Conservation (phyloP, 2,888 invertebrate genomes). For the Choreutis nemorana region DNA sequence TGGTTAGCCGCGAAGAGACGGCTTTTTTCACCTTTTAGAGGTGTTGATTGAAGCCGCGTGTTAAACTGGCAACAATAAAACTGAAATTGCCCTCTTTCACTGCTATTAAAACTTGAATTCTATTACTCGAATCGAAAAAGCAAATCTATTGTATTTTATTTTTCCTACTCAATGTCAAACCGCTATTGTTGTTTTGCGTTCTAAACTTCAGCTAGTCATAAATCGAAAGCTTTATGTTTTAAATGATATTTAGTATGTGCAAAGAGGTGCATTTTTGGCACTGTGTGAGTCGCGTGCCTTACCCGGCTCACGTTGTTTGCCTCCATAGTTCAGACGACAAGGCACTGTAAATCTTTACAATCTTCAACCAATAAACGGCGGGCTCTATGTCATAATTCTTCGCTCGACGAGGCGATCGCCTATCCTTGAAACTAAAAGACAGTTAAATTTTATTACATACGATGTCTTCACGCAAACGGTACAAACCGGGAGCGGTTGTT, state of each 20-base stretch:
- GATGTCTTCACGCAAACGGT: slow-evolving; percentile 22
- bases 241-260: no score
- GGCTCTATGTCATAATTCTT: slow-evolving; percentile 49
- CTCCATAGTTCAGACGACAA: slow-evolving; percentile 37
- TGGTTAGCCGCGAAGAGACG: no score
- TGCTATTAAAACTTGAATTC: no score
- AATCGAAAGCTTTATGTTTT: no score
- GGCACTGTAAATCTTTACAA: slow-evolving; percentile 26
- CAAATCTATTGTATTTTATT: no score
- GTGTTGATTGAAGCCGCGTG: no score
- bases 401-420: slow-evolving; percentile 36
- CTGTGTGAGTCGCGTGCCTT: slow-evolving; percentile 39
- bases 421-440: slow-evolving; percentile 60
- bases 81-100: slow-evolving; percentile 16
- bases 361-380: slow-evolving; percentile 31
- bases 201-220: no score
- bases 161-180: no score
- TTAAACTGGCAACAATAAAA: no score
- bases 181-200: no score
- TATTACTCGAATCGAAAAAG: no score
- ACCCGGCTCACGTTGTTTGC: slow-evolving; percentile 44
- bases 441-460: slow-evolving; percentile 40
- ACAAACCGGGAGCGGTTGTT: slow-evolving; percentile 16
- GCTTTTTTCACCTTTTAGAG: no score
- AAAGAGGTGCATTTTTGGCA: slow-evolving; percentile 21